Evolutionary conservation across 2,797 vertebrate species (phyloP), one percentile per base, ranked within the genome.

Genomic region (Microtus californicus): DNA sequence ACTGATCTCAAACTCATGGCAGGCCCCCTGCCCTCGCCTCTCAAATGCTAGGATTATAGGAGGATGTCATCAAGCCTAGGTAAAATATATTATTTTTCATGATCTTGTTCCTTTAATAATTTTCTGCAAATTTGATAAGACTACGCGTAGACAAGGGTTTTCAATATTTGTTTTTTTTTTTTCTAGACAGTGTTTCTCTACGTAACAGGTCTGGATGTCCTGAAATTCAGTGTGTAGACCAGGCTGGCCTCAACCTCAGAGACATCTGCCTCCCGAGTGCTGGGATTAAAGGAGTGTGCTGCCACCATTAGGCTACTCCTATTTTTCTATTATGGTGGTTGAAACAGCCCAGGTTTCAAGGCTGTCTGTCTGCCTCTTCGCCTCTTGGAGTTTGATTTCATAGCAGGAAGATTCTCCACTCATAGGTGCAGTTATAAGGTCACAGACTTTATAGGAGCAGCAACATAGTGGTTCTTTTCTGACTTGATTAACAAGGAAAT

Each of bases 341-440:
- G 40, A 79, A 92, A 86, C n/a, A 74, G 15, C 34, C 67, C 14
- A 2, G 13, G 67, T 93, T 86, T 97, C n/a, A 83, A 56, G 80
- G 25, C 17, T n/a, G 2, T 90, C 25, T 59, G n/a, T 78, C 15
- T 63, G 56, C 51, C 27, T 94, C 27, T 92, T 88, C 37, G 27
- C 67, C 59, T 91, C 93, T 93, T 91, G 87, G 43, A 56, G 95
- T 74, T 83, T 71, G 87, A 95, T 93, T 95, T 94, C 8, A 90
- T 45, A 95, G 37, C 34, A 67, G 23, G 27, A 61, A 19, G 5
- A 63, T 85, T 94, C 95, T 86, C 54, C 21, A 94, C 79, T 96
- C 37, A 34, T 61, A 54, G 48, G 21, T 89, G 21, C 56, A 95
- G 45, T 91, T 65, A 73, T 67, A 91, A 73, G 12, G 73, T 79